Evolutionary conservation across 2,113 vertebrate species (phyloP).

Genomic region (Saccopteryx bilineata): DNA sequence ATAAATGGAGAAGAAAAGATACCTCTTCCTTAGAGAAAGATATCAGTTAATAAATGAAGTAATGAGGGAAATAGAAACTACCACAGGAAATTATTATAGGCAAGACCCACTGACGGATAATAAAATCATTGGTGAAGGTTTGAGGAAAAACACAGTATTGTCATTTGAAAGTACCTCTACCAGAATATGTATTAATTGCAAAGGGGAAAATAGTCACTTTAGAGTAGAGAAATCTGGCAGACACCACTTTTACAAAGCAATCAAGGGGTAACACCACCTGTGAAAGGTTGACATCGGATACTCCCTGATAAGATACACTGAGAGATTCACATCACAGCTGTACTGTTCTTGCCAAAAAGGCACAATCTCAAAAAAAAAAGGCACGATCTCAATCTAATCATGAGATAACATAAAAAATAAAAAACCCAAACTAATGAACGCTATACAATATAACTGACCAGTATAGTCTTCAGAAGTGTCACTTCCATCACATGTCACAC

Average conservation of each 20-base stretch:
- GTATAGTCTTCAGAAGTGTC: neutral
- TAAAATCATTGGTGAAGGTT: slow-evolving; percentile 5
- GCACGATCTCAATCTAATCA: neutral
- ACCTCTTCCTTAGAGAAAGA: neutral
- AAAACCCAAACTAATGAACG: neutral
- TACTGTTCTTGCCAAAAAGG: neutral
- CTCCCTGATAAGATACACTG: neutral
- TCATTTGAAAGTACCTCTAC: neutral
- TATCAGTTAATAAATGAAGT: neutral
- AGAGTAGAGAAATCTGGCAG: neutral
- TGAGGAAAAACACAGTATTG: neutral
- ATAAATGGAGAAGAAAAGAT: neutral
- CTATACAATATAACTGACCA: neutral
- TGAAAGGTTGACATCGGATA: neutral
- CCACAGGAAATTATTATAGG: neutral
- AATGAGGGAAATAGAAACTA: neutral
- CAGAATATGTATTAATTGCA: neutral
- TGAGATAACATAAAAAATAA: neutral
- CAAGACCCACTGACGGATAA: neutral
- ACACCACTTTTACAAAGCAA: neutral
- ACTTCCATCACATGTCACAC: neutral
- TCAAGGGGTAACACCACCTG: neutral
- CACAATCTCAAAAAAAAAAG: neutral
- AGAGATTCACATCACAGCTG: neutral
- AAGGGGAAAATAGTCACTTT: neutral